Conservation (phyloP, 2,113 vertebrate species). For the Erythrolamprus reginae region DNA sequence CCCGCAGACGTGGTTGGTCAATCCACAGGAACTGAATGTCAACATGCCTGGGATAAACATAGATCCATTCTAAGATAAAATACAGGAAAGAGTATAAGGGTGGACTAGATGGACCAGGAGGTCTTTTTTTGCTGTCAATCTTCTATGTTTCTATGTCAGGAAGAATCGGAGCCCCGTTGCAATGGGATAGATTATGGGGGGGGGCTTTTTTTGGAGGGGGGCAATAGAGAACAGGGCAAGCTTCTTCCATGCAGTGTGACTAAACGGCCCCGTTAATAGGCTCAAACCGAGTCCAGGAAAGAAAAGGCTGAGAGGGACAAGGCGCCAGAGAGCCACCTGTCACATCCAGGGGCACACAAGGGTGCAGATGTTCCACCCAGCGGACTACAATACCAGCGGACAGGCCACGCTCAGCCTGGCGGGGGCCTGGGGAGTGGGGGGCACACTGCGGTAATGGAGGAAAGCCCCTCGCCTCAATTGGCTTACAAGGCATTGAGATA, state of each 20-base stretch:
- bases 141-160: no score
- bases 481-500: no score
- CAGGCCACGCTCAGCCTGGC: not conserved
- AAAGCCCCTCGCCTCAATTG: not conserved
- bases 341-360: not conserved
- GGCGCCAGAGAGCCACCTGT: no score
- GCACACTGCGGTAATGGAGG: not conserved
- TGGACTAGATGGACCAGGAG: no score
- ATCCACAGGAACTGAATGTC: no score
- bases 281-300: constrained; percentile 14
- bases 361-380: not conserved
- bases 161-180: constrained; percentile 33
- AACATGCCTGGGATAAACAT: no score
- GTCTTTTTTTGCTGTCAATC: no score
- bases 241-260: constrained; percentile 41
- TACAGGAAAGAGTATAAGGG: no score
- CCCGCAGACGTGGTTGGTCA: no score
- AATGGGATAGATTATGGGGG: constrained; percentile 29
- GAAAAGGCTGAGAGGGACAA: not conserved
- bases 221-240: constrained; percentile 24
- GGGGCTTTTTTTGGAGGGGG: not conserved
- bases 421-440: not conserved
- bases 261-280: constrained; percentile 46
- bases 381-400: not conserved
- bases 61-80: no score